Conservation (phyloP, 2,888 invertebrate species). For the Proisotoma minuta region DNA sequence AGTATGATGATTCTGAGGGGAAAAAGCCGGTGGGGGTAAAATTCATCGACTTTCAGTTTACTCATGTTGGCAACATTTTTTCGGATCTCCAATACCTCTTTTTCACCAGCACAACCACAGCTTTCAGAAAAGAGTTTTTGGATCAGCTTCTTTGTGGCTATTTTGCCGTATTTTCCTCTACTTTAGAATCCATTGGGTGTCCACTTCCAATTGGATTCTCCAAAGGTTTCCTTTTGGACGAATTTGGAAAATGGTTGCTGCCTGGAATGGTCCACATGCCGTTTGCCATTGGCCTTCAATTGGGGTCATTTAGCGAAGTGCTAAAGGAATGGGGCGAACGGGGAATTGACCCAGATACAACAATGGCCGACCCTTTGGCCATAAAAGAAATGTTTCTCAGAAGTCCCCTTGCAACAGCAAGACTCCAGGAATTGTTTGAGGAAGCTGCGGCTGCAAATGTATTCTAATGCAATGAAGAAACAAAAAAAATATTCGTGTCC, state of each 20-base stretch:
- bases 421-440: not conserved
- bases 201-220: slow-evolving; percentile 25
- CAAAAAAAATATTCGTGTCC: too few relatives aligned
- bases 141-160: slow-evolving; percentile 15
- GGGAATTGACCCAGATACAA: not conserved
- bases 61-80: slow-evolving; percentile 23
- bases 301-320: slow-evolving; percentile 23
- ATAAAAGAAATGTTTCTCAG: not conserved
- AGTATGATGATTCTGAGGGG: slow-evolving; percentile 27
- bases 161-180: slow-evolving; percentile 17
- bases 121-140: slow-evolving; percentile 25
- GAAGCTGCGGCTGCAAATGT: not conserved
- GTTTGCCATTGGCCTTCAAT: slow-evolving; percentile 35
- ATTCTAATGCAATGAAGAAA: too few relatives aligned
- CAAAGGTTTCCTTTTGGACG: slow-evolving; percentile 25
- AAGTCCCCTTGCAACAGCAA: not conserved
- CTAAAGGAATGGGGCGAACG: slow-evolving; percentile 7
- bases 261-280: slow-evolving; percentile 28
- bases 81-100: slow-evolving; percentile 25
- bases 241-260: slow-evolving; percentile 17
- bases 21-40: slow-evolving; percentile 20
- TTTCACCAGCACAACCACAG: slow-evolving; percentile 32
- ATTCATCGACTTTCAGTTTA: slow-evolving; percentile 36
- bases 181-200: slow-evolving; percentile 15
- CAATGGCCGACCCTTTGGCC: not conserved